Evolutionary conservation across 2,113 vertebrate genomes (phyloP).

Genomic region (Naja naja): DNA sequence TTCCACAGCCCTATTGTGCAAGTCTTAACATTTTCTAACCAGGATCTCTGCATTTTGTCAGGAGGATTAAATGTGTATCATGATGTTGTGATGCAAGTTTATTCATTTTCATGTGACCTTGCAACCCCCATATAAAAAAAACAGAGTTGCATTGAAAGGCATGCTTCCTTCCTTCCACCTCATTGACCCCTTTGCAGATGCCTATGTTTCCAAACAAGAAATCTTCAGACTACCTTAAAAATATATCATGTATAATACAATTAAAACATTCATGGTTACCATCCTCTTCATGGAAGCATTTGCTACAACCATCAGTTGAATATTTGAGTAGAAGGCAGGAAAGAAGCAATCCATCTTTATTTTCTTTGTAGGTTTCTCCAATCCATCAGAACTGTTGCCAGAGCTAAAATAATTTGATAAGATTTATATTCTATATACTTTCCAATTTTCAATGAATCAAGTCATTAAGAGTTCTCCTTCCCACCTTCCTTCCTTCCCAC

Average conservation of each 20-base stretch:
- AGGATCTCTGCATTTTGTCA: background rate
- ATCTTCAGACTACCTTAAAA: background rate
- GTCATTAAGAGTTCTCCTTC: background rate
- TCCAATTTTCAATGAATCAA: background rate
- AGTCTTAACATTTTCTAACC: background rate
- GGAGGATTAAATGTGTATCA: background rate
- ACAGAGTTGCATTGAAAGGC: background rate
- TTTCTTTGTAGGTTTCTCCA: background rate
- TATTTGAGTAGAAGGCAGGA: background rate
- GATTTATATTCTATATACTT: background rate
- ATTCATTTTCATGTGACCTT: background rate
- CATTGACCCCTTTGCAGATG: background rate
- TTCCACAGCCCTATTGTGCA: background rate
- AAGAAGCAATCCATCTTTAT: background rate
- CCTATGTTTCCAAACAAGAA: background rate
- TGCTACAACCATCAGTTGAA: background rate
- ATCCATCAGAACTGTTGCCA: background rate
- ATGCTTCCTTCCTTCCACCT: background rate
- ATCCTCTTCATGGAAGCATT: background rate
- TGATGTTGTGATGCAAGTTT: background rate
- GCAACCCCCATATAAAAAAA: background rate
- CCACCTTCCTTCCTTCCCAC: background rate
- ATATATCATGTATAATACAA: background rate
- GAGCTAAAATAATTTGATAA: background rate
- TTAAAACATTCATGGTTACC: background rate